These are phyloP conservation scores for Loris lydekkerianus DNA, from an alignment of 2,797 vertebrate genomes.

Conservation along the genomic window DNA sequence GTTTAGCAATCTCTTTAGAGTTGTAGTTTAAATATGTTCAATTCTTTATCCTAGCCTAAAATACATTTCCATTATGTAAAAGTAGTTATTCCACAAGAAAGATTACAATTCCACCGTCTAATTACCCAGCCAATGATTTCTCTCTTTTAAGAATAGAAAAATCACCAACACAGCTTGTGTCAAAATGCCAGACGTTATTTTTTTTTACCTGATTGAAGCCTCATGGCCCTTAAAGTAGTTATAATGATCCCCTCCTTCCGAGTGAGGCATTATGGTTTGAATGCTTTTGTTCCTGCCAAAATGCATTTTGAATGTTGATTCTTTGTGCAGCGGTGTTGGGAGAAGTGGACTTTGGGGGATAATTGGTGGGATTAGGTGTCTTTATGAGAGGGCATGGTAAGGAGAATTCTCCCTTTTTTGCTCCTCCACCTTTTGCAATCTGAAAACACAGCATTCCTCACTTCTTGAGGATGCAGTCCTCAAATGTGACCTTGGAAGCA, in stretches of 20 bases:
- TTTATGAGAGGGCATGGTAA: background rate
- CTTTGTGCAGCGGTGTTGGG: background rate
- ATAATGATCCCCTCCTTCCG: background rate
- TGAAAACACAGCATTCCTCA: background rate
- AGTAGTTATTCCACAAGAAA: background rate
- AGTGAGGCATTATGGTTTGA: background rate
- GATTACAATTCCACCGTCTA: background rate
- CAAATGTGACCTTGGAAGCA: background rate
- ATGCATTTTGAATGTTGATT: background rate
- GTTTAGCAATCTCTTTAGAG: background rate
- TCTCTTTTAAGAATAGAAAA: background rate
- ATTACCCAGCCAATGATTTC: background rate
- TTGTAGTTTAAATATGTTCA: background rate
- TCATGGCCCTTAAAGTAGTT: background rate
- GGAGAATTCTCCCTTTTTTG: background rate
- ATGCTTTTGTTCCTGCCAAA: background rate
- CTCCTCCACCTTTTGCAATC: background rate
- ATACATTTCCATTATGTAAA: slow-evolving; percentile 15
- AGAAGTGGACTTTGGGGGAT: background rate
- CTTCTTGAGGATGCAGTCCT: too few relatives aligned
- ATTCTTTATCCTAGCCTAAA: background rate
- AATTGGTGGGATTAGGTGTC: background rate
- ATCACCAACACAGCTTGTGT: background rate
- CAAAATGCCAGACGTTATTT: background rate
- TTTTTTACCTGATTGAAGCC: background rate